These are phyloP conservation scores for Crax fasciolata DNA, from an alignment of 2,797 vertebrate genomes.

Conservation along the genomic window DNA sequence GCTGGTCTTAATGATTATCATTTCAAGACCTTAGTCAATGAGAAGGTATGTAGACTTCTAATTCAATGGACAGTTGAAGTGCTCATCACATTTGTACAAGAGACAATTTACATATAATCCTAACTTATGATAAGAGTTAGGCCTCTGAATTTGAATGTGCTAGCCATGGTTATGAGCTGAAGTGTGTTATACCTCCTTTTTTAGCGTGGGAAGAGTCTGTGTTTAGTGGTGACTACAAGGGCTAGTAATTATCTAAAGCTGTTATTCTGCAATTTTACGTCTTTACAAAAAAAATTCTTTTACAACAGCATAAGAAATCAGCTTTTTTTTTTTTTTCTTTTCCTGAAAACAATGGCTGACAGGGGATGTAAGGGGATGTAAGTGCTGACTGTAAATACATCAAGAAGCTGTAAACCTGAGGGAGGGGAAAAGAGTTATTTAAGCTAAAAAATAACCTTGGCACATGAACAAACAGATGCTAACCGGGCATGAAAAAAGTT, in stretches of 20 bases:
- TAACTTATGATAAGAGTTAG: neutral
- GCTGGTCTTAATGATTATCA: neutral
- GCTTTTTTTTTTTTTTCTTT: neutral
- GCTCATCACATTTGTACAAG: neutral
- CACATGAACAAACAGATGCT: slow-evolving; percentile 40
- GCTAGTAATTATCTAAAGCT: neutral
- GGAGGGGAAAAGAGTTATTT: slow-evolving; percentile 39
- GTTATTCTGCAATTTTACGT: neutral
- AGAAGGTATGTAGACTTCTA: neutral
- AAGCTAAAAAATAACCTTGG: slow-evolving; percentile 40
- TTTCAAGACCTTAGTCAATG: neutral
- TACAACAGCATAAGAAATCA: neutral
- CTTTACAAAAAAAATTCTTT: neutral
- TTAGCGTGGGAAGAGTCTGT: neutral
- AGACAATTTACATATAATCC: neutral
- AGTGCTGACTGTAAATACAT: slow-evolving; percentile 22
- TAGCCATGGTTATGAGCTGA: neutral
- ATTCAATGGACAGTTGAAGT: neutral
- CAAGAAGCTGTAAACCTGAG: slow-evolving; percentile 36
- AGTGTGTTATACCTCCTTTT: neutral
- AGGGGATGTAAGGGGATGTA: neutral
- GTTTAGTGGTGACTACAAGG: neutral
- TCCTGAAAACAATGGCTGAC: neutral
- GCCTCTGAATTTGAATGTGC: neutral
- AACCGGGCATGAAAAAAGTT: slow-evolving; percentile 43